phyloP scores from a whole-genome alignment of 2,113 vertebrate species.

The Platichthys flesus region DNA sequence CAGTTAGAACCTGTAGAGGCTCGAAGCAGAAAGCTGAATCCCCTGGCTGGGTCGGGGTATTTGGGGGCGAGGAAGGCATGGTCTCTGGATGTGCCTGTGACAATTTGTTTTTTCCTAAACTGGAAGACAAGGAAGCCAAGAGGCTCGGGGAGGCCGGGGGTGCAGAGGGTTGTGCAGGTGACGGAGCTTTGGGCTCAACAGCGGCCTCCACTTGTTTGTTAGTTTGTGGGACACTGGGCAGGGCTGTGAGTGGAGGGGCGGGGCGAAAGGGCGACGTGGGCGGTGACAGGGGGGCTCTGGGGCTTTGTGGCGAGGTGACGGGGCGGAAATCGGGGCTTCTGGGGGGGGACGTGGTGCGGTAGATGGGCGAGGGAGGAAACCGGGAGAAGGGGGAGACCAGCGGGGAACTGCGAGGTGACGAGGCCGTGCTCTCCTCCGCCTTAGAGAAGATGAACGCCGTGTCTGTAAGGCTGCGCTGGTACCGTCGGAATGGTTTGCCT shows the following conservation, averaged over 20 bases:
- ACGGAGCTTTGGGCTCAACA: slow-evolving; percentile 35
- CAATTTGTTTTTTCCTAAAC: slow-evolving; percentile 6
- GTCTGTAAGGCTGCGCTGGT: slow-evolving; percentile 89
- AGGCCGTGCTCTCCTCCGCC: slow-evolving; percentile 66
- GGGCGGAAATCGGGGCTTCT: slow-evolving; percentile 66
- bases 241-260: slow-evolving; percentile 40
- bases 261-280: slow-evolving; percentile 60
- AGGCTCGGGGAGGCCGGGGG: slow-evolving; percentile 68
- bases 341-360: slow-evolving; percentile 58
- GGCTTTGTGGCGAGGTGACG: slow-evolving; percentile 41
- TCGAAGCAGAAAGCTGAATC: slow-evolving; percentile 52
- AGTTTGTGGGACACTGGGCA: slow-evolving; percentile 43
- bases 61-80: slow-evolving; percentile 35
- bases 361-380: slow-evolving; percentile 60
- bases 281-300: slow-evolving; percentile 60
- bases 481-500: slow-evolving; percentile 84
- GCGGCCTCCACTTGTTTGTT: slow-evolving; percentile 32
- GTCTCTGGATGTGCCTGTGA: slow-evolving; percentile 29
- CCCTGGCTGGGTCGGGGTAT: slow-evolving; percentile 42
- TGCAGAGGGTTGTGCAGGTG: slow-evolving; percentile 55
- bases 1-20: slow-evolving; percentile 51
- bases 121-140: slow-evolving; percentile 42
- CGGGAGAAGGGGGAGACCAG: slow-evolving; percentile 78
- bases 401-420: slow-evolving; percentile 72
- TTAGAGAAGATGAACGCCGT: slow-evolving; percentile 86